Conservation (phyloP, 2,888 invertebrate genomes). For the Allacma fusca region DNA sequence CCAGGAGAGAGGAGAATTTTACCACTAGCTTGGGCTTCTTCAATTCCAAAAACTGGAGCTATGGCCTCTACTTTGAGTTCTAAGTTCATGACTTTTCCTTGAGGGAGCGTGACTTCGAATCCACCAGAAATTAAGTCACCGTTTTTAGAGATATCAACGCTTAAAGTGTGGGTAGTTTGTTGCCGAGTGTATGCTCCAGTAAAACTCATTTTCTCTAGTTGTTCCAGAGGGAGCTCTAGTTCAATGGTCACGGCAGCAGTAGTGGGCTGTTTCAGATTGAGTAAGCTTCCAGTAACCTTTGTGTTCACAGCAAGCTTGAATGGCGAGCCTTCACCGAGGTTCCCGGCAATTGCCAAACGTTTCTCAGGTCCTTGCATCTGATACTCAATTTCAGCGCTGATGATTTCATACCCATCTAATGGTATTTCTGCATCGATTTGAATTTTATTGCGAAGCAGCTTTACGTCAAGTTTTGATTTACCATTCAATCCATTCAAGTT, state of each 20-base stretch:
- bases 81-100: background rate
- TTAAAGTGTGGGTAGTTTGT: background rate
- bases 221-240: slow-evolving; percentile 53
- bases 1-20: slow-evolving; percentile 42
- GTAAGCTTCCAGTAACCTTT: slow-evolving; percentile 50
- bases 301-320: slow-evolving; percentile 49
- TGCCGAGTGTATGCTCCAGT: slow-evolving; percentile 47
- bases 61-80: slow-evolving; percentile 42
- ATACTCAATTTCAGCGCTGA: slow-evolving; percentile 8
- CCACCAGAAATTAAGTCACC: slow-evolving; percentile 35
- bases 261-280: slow-evolving; percentile 38
- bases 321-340: slow-evolving; percentile 53
- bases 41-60: slow-evolving; percentile 38
- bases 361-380: slow-evolving; percentile 26
- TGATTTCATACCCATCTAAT: slow-evolving; percentile 6
- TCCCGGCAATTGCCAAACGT: slow-evolving; percentile 31
- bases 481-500: slow-evolving; percentile 46
- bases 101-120: background rate
- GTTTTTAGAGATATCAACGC: slow-evolving; percentile 35
- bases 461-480: slow-evolving; percentile 35
- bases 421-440: slow-evolving; percentile 26
- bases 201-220: slow-evolving; percentile 50
- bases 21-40: slow-evolving; percentile 41
- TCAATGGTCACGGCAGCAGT: slow-evolving; percentile 42
- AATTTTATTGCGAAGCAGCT: background rate